These are phyloP conservation scores for Phyllostomus discolor DNA, from an alignment of 2,113 vertebrate species.

Conservation along the genomic window DNA sequence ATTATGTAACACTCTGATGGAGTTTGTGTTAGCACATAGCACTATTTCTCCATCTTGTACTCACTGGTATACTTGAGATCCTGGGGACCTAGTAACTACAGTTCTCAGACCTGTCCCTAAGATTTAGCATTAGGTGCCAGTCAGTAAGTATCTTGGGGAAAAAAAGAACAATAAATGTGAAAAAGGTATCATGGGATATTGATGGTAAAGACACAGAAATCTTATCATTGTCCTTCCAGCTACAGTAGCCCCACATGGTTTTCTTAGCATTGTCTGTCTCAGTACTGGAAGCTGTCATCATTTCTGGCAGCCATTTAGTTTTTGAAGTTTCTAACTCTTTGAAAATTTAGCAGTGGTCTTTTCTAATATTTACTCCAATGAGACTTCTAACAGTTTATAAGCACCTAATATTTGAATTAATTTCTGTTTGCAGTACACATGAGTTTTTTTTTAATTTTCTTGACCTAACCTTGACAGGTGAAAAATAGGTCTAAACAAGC, in stretches of 20 bases:
- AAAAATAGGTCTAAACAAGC: neutral
- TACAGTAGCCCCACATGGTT: neutral
- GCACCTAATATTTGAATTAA: neutral
- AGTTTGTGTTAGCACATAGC: neutral
- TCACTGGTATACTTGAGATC: neutral
- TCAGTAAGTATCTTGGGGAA: neutral
- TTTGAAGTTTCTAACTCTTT: neutral
- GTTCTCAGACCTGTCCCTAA: neutral
- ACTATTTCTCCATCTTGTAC: neutral
- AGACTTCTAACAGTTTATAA: neutral
- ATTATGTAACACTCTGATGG: neutral
- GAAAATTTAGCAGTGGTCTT: neutral
- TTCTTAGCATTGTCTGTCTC: neutral
- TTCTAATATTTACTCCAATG: neutral
- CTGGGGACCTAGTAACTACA: rapidly evolving
- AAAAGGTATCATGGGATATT: neutral
- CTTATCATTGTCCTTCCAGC: neutral
- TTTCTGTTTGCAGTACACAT: neutral
- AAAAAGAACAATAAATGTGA: too few relatives aligned
- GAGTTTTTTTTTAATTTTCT: neutral
- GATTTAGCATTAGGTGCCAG: neutral
- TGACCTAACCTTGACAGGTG: neutral
- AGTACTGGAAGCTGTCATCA: neutral
- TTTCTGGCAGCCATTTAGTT: neutral
- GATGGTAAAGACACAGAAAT: rapidly evolving